These are phyloP conservation scores for Pithys albifrons DNA, from an alignment of 2,113 vertebrate genomes.

Conservation along the genomic window DNA sequence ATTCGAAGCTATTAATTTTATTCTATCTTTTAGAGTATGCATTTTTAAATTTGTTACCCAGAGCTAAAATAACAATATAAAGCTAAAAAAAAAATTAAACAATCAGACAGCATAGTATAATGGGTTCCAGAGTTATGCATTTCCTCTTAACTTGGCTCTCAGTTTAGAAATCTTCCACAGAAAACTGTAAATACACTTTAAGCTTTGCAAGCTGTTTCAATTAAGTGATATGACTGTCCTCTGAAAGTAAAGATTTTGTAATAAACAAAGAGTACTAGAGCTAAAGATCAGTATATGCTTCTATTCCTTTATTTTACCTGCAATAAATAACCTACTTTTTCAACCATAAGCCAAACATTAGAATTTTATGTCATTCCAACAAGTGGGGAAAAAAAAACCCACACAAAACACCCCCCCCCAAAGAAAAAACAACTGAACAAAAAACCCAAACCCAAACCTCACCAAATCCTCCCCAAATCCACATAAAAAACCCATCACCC, in stretches of 20 bases:
- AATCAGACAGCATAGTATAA: neutral
- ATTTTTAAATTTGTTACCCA: neutral
- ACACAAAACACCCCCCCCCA: neutral
- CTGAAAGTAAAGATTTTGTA: neutral
- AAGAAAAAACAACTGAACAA: neutral
- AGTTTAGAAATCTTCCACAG: neutral
- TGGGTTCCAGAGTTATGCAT: neutral
- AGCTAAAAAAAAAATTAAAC: neutral
- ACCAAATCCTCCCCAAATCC: neutral
- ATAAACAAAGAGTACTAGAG: neutral
- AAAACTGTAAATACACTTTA: neutral
- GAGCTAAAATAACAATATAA: neutral
- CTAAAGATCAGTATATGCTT: neutral
- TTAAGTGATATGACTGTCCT: neutral
- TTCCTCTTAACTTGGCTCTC: neutral
- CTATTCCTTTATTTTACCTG: neutral
- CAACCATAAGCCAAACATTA: neutral
- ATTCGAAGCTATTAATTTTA: slow-evolving; percentile 7
- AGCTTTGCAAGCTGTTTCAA: neutral
- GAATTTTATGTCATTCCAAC: neutral
- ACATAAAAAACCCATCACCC: neutral
- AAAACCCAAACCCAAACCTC: neutral
- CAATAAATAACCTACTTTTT: neutral
- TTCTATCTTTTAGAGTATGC: slow-evolving; percentile 14
- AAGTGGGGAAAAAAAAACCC: neutral